Evolutionary conservation across 2,888 invertebrate genomes (phyloP).

Genomic region (Yponomeuta plumbellus): DNA sequence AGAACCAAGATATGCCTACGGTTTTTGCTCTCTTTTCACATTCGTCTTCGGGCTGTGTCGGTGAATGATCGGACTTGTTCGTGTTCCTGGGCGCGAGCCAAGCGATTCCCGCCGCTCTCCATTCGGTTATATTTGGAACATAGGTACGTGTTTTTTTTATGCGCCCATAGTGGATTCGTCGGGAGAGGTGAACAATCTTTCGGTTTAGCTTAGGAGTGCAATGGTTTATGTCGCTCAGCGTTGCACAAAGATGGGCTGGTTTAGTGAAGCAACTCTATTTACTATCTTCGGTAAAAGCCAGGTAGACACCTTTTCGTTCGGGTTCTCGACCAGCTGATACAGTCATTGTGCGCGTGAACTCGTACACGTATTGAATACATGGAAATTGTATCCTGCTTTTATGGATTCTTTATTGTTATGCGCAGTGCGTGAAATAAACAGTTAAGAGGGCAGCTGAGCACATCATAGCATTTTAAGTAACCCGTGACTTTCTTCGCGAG

Average conservation of each 20-base stretch:
- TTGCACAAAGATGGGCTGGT: constrained; percentile 14
- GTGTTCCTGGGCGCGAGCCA: constrained; percentile 60
- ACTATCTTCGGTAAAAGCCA: not conserved
- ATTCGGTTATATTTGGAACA: constrained; percentile 71
- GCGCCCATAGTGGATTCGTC: constrained; percentile 47
- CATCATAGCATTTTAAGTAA: not conserved
- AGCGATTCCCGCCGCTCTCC: constrained; percentile 62
- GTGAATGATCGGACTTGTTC: constrained; percentile 46
- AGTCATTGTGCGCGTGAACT: constrained; percentile 31
- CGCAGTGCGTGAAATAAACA: constrained; percentile 49
- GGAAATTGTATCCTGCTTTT: constrained; percentile 47
- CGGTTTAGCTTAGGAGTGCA: constrained; percentile 30
- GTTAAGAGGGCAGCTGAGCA: constrained; percentile 26
- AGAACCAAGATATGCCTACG: not conserved
- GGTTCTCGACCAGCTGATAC: not conserved
- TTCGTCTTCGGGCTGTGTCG: constrained; percentile 46
- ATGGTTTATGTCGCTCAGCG: not conserved
- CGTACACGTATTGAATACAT: constrained; percentile 42
- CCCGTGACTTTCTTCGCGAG: not conserved
- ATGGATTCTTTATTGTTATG: constrained; percentile 44
- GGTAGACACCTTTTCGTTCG: not conserved
- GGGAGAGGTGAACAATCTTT: constrained; percentile 70
- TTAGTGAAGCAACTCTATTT: not conserved
- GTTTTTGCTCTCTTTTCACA: constrained; percentile 1
- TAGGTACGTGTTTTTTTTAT: constrained; percentile 46